Conservation (phyloP, 2,113 vertebrate genomes). For the Casuarius casuarius region DNA sequence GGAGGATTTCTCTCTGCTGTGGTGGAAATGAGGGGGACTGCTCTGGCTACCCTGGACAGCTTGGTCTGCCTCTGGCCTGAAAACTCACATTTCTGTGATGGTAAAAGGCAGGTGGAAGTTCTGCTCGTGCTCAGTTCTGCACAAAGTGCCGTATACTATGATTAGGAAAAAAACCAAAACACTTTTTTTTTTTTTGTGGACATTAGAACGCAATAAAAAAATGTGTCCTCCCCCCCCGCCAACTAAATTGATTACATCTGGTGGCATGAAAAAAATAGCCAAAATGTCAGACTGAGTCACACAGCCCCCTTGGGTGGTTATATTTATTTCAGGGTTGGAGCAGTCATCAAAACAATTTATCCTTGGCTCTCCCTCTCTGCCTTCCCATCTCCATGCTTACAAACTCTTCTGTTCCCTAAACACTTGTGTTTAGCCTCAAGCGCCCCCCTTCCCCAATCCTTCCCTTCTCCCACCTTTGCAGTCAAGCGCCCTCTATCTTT, state of each 20-base stretch:
- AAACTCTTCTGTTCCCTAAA: background rate
- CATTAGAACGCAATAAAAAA: conserved; percentile 57
- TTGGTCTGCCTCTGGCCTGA: background rate
- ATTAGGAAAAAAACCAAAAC: background rate
- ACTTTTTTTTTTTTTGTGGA: background rate
- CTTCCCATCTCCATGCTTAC: conserved; percentile 36
- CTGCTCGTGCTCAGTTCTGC: background rate
- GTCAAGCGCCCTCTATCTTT: background rate
- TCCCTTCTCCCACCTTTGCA: background rate
- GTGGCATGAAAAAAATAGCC: conserved; percentile 62
- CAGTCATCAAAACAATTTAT: conserved; percentile 68
- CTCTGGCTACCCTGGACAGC: background rate
- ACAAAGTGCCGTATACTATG: background rate
- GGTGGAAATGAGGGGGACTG: background rate
- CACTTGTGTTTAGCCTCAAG: background rate
- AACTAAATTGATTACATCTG: conserved; percentile 70
- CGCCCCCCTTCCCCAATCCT: background rate
- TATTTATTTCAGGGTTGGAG: conserved; percentile 69
- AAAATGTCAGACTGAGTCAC: conserved; percentile 71
- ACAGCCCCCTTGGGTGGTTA: conserved; percentile 69
- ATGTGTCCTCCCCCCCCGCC: background rate
- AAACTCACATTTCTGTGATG: background rate
- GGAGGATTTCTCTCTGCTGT: background rate
- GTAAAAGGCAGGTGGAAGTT: conserved; percentile 47
- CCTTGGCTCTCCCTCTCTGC: conserved; percentile 52